Percentiles rank a stretch among this genome's conserved stretches.
Conservation (phyloP, 2,797 vertebrate species). For the Cheirogaleus major region DNA sequence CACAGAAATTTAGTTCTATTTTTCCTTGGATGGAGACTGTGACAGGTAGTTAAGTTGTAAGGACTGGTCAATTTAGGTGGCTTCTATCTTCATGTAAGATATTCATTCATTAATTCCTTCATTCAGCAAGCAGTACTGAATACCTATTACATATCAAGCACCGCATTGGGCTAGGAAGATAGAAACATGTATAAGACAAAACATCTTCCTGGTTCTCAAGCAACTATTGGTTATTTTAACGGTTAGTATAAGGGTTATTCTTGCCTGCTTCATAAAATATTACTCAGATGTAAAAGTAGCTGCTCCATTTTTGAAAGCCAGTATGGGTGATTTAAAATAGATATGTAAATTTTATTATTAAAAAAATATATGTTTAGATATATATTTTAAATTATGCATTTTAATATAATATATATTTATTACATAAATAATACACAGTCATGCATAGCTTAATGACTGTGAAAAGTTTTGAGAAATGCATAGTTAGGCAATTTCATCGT, state of each 20-base stretch:
- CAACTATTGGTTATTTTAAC: background rate
- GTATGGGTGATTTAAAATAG: background rate
- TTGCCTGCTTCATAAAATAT: background rate
- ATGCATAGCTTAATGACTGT: background rate
- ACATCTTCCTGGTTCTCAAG: background rate
- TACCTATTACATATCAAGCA: background rate
- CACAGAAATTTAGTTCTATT: background rate
- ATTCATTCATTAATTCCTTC: background rate
- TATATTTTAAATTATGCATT: background rate
- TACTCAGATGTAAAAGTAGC: background rate
- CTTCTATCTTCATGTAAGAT: background rate
- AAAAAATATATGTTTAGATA: background rate
- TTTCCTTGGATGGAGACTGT: background rate
- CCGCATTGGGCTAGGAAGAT: background rate
- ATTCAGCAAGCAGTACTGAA: background rate
- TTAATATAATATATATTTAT: background rate
- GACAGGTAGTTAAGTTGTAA: background rate
- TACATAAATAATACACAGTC: background rate
- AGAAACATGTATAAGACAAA: background rate
- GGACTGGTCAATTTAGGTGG: background rate
- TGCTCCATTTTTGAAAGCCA: constrained; percentile 17
- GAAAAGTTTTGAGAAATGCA: background rate
- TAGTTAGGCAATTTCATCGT: background rate
- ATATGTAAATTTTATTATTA: background rate
- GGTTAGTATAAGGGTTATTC: background rate